Conservation (phyloP, 2,888 invertebrate genomes). For the Patella pellucida region DNA sequence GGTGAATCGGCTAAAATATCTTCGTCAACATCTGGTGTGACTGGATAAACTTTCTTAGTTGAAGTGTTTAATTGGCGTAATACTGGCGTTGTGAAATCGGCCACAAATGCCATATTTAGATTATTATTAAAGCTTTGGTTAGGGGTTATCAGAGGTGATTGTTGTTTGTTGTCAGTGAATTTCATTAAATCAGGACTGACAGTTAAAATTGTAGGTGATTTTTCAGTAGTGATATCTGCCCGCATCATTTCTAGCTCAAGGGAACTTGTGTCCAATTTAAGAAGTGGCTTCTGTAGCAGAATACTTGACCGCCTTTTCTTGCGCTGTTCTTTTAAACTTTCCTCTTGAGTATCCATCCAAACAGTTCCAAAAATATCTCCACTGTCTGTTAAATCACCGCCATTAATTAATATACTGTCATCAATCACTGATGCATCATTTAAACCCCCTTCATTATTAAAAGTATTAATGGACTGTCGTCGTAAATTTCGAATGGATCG, state of each 20-base stretch:
- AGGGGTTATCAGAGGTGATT: not conserved
- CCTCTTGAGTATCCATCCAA: not conserved
- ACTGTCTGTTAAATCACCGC: not conserved
- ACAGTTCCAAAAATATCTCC: not conserved
- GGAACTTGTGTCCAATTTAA: not conserved
- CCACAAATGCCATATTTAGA: not conserved
- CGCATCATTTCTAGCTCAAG: not conserved
- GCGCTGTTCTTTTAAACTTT: conserved; percentile 7
- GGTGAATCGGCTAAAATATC: not conserved
- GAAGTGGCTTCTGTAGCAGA: not conserved
- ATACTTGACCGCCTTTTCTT: conserved; percentile 4
- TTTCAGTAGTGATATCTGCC: not conserved
- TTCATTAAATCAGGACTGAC: not conserved
- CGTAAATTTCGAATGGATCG: conserved; percentile 16
- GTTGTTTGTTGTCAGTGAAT: not conserved
- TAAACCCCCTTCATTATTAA: not conserved
- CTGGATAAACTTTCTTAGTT: conserved; percentile 6
- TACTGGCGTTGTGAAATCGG: not conserved
- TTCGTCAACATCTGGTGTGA: conserved; percentile 1
- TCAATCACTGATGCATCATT: not conserved
- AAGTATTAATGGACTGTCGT: conserved; percentile 6
- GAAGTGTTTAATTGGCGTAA: not conserved
- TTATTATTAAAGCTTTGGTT: not conserved
- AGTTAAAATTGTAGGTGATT: not conserved
- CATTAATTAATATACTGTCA: not conserved